These are phyloP conservation scores for Calephelis perditalis DNA, from an alignment of 2,888 invertebrate species.

Conservation along the genomic window DNA sequence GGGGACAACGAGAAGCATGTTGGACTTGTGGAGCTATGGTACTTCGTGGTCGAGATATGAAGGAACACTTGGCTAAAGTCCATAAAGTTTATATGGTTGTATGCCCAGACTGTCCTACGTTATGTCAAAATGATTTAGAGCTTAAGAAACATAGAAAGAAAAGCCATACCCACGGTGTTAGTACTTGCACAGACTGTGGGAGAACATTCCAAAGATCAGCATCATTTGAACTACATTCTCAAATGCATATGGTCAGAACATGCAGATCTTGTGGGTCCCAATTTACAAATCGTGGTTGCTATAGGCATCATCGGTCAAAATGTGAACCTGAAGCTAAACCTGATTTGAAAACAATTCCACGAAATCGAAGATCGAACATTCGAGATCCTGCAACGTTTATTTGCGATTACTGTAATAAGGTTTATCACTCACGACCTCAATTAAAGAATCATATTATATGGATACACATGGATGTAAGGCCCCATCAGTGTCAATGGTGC, in stretches of 20 bases:
- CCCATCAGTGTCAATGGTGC: constrained; percentile 72
- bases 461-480: constrained; percentile 69
- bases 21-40: constrained; percentile 46
- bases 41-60: constrained; percentile 46
- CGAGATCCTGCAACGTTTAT: constrained; percentile 60
- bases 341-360: constrained; percentile 40
- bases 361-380: constrained; percentile 51
- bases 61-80: constrained; percentile 41
- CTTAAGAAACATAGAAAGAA: constrained; percentile 43
- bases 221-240: constrained; percentile 52
- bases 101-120: constrained; percentile 52
- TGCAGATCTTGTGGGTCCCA: constrained; percentile 56
- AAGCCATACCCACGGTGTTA: constrained; percentile 44
- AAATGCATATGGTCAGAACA: constrained; percentile 62
- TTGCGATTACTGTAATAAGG: constrained; percentile 61
- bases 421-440: constrained; percentile 55
- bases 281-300: constrained; percentile 60
- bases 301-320: constrained; percentile 53
- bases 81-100: constrained; percentile 42
- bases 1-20: constrained; percentile 61
- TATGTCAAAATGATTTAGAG: constrained; percentile 40
- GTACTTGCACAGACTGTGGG: constrained; percentile 57
- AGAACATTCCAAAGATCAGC: constrained; percentile 47
- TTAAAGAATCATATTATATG: constrained; percentile 67
- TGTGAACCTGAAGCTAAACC: constrained; percentile 65